A percentile compares a stretch with the other conserved stretches of the same genome.
Conservation (phyloP, 2,888 invertebrate genomes). For the Lasioglossum zephyrum region DNA sequence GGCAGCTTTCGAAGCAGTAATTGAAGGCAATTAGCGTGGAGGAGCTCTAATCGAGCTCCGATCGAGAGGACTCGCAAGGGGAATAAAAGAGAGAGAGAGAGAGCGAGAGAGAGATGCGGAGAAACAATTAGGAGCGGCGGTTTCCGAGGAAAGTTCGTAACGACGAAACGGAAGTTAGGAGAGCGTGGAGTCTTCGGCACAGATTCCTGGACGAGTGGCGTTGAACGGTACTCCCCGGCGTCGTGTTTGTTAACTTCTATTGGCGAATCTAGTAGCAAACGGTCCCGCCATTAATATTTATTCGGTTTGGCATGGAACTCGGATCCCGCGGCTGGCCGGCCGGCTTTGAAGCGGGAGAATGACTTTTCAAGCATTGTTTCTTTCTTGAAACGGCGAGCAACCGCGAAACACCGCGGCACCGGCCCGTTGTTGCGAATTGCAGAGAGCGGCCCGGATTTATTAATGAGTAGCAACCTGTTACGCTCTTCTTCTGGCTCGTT, state of each 20-base stretch:
- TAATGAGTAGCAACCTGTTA: conserved; percentile 59
- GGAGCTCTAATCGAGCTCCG: conserved; percentile 16
- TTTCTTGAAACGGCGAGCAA: not conserved
- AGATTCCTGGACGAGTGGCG: conserved; percentile 39
- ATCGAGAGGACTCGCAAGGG: not conserved
- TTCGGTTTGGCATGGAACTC: conserved; percentile 38
- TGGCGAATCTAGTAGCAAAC: conserved; percentile 66
- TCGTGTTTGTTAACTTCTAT: conserved; percentile 60
- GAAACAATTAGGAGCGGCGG: conserved; percentile 29
- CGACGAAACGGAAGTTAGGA: conserved; percentile 60
- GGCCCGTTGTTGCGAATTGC: conserved; percentile 23
- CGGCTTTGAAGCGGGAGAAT: not conserved
- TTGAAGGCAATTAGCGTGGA: conserved; percentile 16
- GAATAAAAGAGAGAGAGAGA: not conserved
- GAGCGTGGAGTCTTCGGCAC: conserved; percentile 58
- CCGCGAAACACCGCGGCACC: not conserved
- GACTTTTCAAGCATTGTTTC: conserved; percentile 41
- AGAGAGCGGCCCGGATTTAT: conserved; percentile 51
- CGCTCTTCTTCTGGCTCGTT: conserved; percentile 35
- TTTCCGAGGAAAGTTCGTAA: conserved; percentile 56
- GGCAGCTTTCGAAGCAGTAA: conserved; percentile 2
- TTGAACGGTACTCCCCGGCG: conserved; percentile 54
- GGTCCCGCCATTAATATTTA: conserved; percentile 73
- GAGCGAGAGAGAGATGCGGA: not conserved
- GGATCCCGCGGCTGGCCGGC: conserved; percentile 8